These are phyloP conservation scores for Nymphalis c-album DNA, from an alignment of 2,888 invertebrate genomes.

Conservation along the genomic window DNA sequence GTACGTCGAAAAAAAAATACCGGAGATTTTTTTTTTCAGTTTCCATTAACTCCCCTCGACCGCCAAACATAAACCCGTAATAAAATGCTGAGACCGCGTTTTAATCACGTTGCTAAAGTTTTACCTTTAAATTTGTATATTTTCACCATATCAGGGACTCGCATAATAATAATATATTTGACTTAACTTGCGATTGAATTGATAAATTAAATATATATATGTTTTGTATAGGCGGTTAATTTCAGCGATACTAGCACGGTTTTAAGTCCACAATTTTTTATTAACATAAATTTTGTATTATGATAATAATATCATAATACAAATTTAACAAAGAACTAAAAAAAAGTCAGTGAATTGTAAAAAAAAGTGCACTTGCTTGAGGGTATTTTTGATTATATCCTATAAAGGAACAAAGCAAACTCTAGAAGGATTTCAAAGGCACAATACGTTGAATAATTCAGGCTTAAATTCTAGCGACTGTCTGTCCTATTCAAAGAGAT, in stretches of 20 bases:
- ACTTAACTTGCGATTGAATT: background rate
- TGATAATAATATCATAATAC: too few relatives aligned
- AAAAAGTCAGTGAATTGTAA: background rate
- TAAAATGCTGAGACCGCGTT: constrained; percentile 49
- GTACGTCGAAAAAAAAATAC: constrained; percentile 25
- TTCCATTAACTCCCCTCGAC: constrained; percentile 31
- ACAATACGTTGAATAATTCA: background rate
- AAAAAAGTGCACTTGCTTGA: background rate
- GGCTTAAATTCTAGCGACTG: background rate
- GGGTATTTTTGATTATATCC: constrained; percentile 8
- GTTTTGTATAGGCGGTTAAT: too few relatives aligned
- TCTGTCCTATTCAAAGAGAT: background rate
- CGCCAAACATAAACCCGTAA: constrained; percentile 29
- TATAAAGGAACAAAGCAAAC: constrained; percentile 9
- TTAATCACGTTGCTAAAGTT: constrained; percentile 53
- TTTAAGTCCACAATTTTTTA: too few relatives aligned
- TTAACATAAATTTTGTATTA: background rate
- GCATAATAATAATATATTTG: background rate
- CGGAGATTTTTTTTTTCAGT: constrained; percentile 24
- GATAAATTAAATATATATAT: too few relatives aligned
- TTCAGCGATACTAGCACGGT: too few relatives aligned
- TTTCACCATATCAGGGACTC: background rate
- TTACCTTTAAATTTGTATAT: constrained; percentile 18
- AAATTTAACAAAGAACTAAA: background rate
- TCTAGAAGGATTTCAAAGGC: constrained; percentile 9